phyloP scores from a whole-genome alignment of 2,888 invertebrate genomes.

The Philonicus albiceps region DNA sequence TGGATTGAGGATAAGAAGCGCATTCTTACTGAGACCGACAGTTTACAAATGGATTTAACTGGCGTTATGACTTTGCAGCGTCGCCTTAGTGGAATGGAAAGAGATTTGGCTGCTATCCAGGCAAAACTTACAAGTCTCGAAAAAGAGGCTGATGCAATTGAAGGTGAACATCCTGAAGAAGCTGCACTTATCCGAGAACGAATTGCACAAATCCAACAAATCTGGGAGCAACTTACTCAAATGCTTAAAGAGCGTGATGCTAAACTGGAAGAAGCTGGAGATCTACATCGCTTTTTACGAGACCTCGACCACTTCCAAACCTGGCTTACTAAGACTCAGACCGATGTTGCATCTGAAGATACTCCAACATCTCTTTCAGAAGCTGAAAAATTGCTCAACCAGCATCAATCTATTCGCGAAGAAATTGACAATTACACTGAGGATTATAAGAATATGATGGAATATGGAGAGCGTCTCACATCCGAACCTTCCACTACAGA shows the following conservation, averaged over 20 bases:
- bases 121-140: constrained; percentile 95
- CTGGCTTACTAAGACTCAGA: constrained; percentile 98
- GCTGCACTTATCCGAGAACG: constrained; percentile 89
- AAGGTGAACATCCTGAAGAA: constrained; percentile 93
- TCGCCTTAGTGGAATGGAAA: constrained; percentile 96
- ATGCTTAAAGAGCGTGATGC: constrained; percentile 98
- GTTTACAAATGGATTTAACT: constrained; percentile 97
- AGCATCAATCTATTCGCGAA: constrained; percentile 98
- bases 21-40: constrained; percentile 96
- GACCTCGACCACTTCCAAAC: constrained; percentile 99
- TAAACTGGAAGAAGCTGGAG: constrained; percentile 98
- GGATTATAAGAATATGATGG: constrained; percentile 99
- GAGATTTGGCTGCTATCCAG: constrained; percentile 98
- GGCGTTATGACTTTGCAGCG: constrained; percentile 98
- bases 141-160: constrained; percentile 90
- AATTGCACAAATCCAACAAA: constrained; percentile 87
- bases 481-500: constrained; percentile 86
- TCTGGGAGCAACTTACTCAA: constrained; percentile 96
- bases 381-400: constrained; percentile 94
- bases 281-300: constrained; percentile 95
- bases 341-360: constrained; percentile 97
- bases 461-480: constrained; percentile 95
- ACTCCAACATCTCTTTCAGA: constrained; percentile 92
- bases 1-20: constrained; percentile 99
- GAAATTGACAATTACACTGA: constrained; percentile 99